Conservation (phyloP, 2,888 invertebrate species). For the Arge pagana region DNA sequence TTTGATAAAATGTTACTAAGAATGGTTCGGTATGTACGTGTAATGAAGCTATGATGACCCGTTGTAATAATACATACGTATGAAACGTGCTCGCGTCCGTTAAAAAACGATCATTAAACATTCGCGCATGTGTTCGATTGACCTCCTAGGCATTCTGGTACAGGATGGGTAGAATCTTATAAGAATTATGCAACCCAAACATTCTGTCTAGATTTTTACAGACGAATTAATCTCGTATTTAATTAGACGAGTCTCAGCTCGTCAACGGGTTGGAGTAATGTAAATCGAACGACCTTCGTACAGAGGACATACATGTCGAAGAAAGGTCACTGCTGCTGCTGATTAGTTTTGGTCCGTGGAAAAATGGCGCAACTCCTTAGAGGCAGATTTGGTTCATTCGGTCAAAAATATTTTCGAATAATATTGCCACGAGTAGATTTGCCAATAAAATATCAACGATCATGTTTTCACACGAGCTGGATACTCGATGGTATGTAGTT, state of each 20-base stretch:
- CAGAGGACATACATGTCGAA: conserved; percentile 13
- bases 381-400: conserved; percentile 42
- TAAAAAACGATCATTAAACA: no score
- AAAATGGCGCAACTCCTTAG: conserved; percentile 52
- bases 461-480: conserved; percentile 53
- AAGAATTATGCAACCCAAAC: no score
- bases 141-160: no score
- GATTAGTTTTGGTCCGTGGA: no score
- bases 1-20: no score
- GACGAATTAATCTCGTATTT: conserved; percentile 8
- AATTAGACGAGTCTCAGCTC: neutral
- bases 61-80: no score
- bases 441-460: conserved; percentile 45
- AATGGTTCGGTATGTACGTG: no score
- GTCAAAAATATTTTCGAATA: conserved; percentile 39
- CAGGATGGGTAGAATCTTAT: no score
- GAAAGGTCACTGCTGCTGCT: conserved; percentile 10
- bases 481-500: conserved; percentile 47
- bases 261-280: neutral
- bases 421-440: conserved; percentile 39
- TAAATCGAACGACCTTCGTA: conserved; percentile 14
- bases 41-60: no score
- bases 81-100: no score
- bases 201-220: no score
- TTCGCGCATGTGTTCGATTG: no score